Evolutionary conservation across 2,888 invertebrate genomes (phyloP).

Genomic region (Lissocephala sabroskyi): DNA sequence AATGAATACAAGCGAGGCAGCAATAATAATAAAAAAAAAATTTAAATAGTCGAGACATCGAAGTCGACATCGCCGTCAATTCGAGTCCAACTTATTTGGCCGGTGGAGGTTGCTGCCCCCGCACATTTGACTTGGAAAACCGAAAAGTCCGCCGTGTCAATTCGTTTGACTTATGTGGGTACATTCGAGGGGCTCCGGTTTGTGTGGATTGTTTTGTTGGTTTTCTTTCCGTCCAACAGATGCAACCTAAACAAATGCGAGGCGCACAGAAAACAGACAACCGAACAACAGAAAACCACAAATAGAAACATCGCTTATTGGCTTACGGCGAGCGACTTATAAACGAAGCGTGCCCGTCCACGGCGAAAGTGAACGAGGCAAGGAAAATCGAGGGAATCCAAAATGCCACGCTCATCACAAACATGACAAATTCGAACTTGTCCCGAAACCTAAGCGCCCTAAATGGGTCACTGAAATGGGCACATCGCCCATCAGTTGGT

Average conservation of each 20-base stretch:
- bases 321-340: too few species aligned
- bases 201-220: constrained; percentile 6
- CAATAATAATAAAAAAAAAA: constrained; percentile 14
- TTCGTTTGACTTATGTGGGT: constrained; percentile 14
- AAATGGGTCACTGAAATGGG: too few species aligned
- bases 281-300: background rate
- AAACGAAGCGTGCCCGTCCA: too few species aligned
- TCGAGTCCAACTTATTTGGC: constrained; percentile 31
- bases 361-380: too few species aligned
- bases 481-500: too few species aligned
- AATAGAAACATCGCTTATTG: constrained; percentile 32
- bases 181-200: constrained; percentile 5
- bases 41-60: constrained; percentile 14
- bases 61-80: background rate
- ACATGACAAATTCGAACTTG: too few species aligned
- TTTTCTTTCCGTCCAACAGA: background rate
- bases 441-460: too few species aligned
- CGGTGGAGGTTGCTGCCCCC: constrained; percentile 57
- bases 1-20: constrained; percentile 3
- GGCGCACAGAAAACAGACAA: background rate
- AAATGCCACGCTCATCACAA: too few species aligned
- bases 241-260: too few species aligned
- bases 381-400: too few species aligned
- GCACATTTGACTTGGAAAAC: constrained; percentile 34
- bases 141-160: background rate